Conservation (phyloP, 2,113 vertebrate species). For the Pomatorhinus ruficollis region DNA sequence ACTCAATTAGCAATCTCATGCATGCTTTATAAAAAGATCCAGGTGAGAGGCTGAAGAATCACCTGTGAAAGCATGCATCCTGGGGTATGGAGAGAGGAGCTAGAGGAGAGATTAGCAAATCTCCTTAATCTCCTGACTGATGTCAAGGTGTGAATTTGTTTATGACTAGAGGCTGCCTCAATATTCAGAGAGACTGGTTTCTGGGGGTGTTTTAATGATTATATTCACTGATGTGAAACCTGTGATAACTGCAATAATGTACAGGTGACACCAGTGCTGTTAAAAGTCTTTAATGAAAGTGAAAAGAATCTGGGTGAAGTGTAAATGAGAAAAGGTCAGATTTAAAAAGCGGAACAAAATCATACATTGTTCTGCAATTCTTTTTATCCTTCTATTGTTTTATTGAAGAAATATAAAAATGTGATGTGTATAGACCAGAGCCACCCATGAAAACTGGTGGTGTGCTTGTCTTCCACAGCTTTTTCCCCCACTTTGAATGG, state of each 20-base stretch:
- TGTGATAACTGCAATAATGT: accelerated
- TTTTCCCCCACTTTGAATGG: neutral
- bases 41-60: neutral
- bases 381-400: neutral
- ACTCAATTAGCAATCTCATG: neutral
- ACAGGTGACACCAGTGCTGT: neutral
- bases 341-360: neutral
- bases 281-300: neutral
- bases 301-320: neutral
- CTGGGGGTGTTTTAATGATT: neutral
- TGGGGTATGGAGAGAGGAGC: neutral
- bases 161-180: neutral
- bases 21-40: neutral
- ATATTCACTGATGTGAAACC: neutral
- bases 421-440: neutral
- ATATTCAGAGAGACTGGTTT: neutral
- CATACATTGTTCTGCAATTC: neutral
- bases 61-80: neutral
- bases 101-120: neutral
- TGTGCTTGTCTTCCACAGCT: neutral
- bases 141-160: neutral
- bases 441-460: neutral
- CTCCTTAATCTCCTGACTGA: neutral
- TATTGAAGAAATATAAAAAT: neutral
- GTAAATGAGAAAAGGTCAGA: neutral